Evolutionary conservation across 2,797 vertebrate species (phyloP), one percentile per base, ranked within the genome.

Genomic region (Trachurus trachurus): DNA sequence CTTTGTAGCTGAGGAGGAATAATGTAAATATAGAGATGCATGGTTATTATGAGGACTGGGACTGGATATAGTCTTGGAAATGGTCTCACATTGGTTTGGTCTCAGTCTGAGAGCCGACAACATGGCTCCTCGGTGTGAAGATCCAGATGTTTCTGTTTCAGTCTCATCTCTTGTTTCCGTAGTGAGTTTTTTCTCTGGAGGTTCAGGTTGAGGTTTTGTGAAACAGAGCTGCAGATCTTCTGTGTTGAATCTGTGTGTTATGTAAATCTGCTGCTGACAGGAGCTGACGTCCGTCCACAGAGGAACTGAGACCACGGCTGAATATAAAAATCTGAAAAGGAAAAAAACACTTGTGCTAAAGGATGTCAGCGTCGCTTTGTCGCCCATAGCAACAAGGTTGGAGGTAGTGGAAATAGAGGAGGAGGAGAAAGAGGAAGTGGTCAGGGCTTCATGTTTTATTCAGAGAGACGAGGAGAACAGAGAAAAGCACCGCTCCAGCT

Each of bases 371-470:
- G 0, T 66, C 21, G 1, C 56, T 34, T 19, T 1, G 59, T 68
- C 17, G 54, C 75, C 71, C 39, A 1, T 37, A 34, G 77, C 47
- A 57, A 68, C 45, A 17, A 45, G 70, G 56, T 22, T n/a, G 26
- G 13, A 58, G 66, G 63, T 19, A 26, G 60, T 47, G 34, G 40
- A n/a, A 47, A 39, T 15, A 7, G 17, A n/a, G 12, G 63, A 44
- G 26, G 74, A 9, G 53, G 68, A 13, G 60, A 59, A 5, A 34
- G 6, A 5, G 29, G 56, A 57, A 4, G 54, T 11, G 53, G n/a
- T 59, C 22, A n/a, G 67, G 67, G 67, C 21, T 74, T 83, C 68
- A 85, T 85, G 80, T 88, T 83, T 88, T 78, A 85, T 85, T 85
- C 72, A 88, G 22, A 2, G 29, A 2, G 63, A n/a, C 64, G 65